Base-by-base conservation (phyloP, 2,888 invertebrate species). In the Melipona bicolor region DNA sequence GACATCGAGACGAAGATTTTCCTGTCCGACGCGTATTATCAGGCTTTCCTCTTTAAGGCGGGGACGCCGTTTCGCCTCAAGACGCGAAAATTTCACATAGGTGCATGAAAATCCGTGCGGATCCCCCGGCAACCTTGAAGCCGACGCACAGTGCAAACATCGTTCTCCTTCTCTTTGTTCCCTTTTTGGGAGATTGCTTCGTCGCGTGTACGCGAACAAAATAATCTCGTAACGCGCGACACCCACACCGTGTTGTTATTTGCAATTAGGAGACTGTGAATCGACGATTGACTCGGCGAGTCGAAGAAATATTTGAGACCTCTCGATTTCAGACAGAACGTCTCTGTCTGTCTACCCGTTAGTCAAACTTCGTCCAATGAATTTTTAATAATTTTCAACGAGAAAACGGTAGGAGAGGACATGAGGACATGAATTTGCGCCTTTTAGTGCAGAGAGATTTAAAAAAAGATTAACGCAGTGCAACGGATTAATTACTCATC, bases 41-140 rank as follows among this genome's bases (percentile, higher is more conserved):
- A 4, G n/a, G 21, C 64, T 74, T 71, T 81, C 77, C 64, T 77
- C 74, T 70, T 67, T 70, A 54, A 77, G 80, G 27, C 17, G 59
- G 61, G 69, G 43, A 43, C 43, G 43, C 43, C 43, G 43, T 43
- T 27, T 36, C 24, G 73, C 56, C 61, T 54, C 5, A 17, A 52
- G 32, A 17, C 69, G 56, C 54, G 70, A n/a, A 59, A 59, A 59
- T n/a, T 13, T 56, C n/a, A n/a, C 56, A 15, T 4, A 43, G 70
- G 32, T 21, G 43, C 17, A 50, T 56, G 73, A 77, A 81, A 81
- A 82, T 68, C 68, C 36, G 75, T 52, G 54, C 17, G 56, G 67
- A 75, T 56, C 54, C 59, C 67, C 64, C 32, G 77, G 81, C 71
- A 83, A 85, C 85, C 88, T 88, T 84, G 88, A 88, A 81, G 71